These are phyloP conservation scores for Irena cyanogastra DNA, from an alignment of 2,113 vertebrate species.

Conservation along the genomic window DNA sequence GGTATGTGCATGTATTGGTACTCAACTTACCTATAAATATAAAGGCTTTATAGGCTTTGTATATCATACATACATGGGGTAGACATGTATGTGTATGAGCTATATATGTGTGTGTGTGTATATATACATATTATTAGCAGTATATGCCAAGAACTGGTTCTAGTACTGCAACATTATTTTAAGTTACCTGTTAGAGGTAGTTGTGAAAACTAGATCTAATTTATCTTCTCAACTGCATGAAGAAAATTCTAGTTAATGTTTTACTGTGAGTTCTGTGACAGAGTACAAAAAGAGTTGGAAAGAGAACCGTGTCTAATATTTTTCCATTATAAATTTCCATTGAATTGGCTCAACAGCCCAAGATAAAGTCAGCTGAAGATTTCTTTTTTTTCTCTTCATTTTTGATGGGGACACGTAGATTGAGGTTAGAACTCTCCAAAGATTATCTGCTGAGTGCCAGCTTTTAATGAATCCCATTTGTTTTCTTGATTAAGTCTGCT, in stretches of 20 bases:
- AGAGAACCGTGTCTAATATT: slow-evolving; percentile 9
- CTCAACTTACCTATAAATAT: not conserved
- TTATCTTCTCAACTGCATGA: not conserved
- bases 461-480: slow-evolving; percentile 81
- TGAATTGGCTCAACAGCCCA: slow-evolving; percentile 22
- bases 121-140: not conserved
- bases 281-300: not conserved
- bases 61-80: not conserved
- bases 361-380: slow-evolving; percentile 56
- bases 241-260: not conserved
- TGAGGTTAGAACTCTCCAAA: slow-evolving; percentile 66
- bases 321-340: slow-evolving; percentile 21
- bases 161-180: not conserved
- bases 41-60: not conserved
- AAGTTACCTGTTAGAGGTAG: not conserved
- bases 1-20: not conserved
- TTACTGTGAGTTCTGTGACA: not conserved
- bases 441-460: slow-evolving; percentile 68
- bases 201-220: not conserved
- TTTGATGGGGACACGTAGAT: slow-evolving; percentile 63
- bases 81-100: not conserved
- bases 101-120: too few relatives aligned
- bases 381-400: not conserved
- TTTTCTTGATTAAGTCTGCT: slow-evolving; percentile 79
- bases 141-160: not conserved